These are phyloP conservation scores for Littorina saxatilis DNA, from an alignment of 1,140 invertebrate species.

Conservation along the genomic window DNA sequence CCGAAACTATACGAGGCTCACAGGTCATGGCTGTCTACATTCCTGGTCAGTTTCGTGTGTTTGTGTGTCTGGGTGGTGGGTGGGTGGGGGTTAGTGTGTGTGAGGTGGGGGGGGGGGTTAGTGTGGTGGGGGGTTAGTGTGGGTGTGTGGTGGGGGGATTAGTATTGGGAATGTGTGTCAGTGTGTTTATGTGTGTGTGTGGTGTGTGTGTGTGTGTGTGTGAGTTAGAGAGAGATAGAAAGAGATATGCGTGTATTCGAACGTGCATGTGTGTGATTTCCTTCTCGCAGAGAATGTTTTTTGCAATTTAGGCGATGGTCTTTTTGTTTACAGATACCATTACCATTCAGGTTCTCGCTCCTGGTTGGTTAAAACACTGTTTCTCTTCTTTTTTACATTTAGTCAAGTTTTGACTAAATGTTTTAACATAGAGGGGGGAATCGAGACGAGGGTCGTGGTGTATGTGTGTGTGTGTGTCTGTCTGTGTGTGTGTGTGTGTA, in stretches of 20 bases:
- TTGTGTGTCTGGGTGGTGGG: neutral
- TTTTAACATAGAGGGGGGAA: too few relatives aligned
- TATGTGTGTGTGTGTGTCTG: neutral
- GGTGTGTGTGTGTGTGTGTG: conserved; percentile 11
- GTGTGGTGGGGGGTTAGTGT: neutral
- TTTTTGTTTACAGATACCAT: too few relatives aligned
- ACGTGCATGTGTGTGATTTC: conserved; percentile 8
- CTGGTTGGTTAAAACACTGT: too few relatives aligned
- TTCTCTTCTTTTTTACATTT: too few relatives aligned
- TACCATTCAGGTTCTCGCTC: too few relatives aligned
- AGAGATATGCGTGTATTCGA: neutral
- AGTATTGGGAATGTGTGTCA: neutral
- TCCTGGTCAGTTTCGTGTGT: neutral
- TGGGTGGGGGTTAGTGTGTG: too few relatives aligned
- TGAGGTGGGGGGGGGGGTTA: too few relatives aligned
- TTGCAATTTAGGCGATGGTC: too few relatives aligned
- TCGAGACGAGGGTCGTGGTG: too few relatives aligned
- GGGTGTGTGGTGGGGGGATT: neutral
- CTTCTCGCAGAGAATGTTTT: too few relatives aligned
- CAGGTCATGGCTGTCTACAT: conserved; percentile 18
- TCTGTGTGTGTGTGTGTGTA: neutral
- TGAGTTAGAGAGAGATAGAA: too few relatives aligned
- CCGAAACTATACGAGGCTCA: neutral
- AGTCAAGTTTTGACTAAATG: too few relatives aligned
- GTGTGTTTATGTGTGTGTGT: conserved; percentile 1